Conservation (phyloP, 1,140 invertebrate genomes). For the Eueides isabella region DNA sequence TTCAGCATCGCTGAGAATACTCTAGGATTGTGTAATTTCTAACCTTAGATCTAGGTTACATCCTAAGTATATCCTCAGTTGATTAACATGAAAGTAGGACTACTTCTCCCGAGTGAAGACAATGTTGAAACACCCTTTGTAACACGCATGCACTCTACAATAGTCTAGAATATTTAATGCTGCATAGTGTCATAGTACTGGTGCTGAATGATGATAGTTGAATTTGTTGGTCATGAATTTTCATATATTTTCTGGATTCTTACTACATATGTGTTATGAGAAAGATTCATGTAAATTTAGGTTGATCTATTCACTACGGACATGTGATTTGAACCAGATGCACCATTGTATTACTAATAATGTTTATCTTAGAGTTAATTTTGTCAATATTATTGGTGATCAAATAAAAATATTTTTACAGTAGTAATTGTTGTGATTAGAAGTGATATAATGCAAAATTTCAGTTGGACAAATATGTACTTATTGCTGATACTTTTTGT, state of each 20-base stretch:
- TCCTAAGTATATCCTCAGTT: slow-evolving; percentile 31
- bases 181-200: neutral
- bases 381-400: too few species aligned
- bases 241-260: neutral
- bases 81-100: slow-evolving; percentile 25
- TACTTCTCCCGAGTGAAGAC: slow-evolving; percentile 5
- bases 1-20: neutral
- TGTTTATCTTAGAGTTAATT: too few species aligned
- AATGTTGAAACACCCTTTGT: slow-evolving; percentile 10
- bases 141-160: neutral
- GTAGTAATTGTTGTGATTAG: too few species aligned
- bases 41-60: slow-evolving; percentile 31
- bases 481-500: too few species aligned
- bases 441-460: too few species aligned
- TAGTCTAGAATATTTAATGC: slow-evolving; percentile 10
- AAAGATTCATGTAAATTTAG: too few species aligned
- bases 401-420: too few species aligned
- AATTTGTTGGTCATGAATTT: neutral
- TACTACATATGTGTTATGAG: too few species aligned
- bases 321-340: too few species aligned
- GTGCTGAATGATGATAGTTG: neutral
- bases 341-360: too few species aligned
- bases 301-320: too few species aligned
- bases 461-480: too few species aligned
- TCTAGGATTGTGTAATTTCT: slow-evolving; percentile 16